Evolutionary conservation across 2,113 vertebrate species (phyloP).

Genomic region (Centropus unirufus): DNA sequence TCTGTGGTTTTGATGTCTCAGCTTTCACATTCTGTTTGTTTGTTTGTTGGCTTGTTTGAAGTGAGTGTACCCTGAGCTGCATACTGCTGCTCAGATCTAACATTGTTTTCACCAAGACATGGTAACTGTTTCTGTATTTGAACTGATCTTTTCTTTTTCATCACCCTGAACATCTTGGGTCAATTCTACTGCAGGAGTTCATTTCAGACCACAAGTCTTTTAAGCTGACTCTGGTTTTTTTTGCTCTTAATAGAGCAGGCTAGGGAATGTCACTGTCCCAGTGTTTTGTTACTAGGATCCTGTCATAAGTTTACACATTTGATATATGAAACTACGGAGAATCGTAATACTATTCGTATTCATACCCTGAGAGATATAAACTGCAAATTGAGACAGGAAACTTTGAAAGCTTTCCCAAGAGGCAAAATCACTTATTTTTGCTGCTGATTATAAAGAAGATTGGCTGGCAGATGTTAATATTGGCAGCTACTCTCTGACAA

Average conservation of each 20-base stretch:
- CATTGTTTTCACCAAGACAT: neutral
- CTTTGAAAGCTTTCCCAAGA: constrained; percentile 46
- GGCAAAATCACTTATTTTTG: constrained; percentile 66
- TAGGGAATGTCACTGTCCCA: neutral
- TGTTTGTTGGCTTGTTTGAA: constrained; percentile 28
- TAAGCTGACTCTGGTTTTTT: neutral
- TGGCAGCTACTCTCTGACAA: constrained; percentile 72
- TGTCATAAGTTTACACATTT: constrained; percentile 20
- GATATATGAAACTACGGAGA: constrained; percentile 36
- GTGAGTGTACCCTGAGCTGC: neutral
- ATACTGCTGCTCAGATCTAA: neutral
- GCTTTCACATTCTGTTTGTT: constrained; percentile 10
- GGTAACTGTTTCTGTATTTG: neutral
- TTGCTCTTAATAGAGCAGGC: neutral
- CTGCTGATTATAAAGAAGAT: constrained; percentile 64
- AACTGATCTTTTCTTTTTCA: neutral
- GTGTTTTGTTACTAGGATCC: neutral
- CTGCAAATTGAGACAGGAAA: constrained; percentile 46
- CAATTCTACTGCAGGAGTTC: neutral
- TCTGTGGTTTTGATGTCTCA: constrained; percentile 25
- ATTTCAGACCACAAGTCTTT: neutral
- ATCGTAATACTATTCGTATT: neutral
- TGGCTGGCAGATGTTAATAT: constrained; percentile 71
- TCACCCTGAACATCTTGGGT: neutral
- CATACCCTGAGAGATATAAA: constrained; percentile 34